These are phyloP conservation scores for Darevskia mixta DNA, from an alignment of 2,797 vertebrate species.

Conservation along the genomic window DNA sequence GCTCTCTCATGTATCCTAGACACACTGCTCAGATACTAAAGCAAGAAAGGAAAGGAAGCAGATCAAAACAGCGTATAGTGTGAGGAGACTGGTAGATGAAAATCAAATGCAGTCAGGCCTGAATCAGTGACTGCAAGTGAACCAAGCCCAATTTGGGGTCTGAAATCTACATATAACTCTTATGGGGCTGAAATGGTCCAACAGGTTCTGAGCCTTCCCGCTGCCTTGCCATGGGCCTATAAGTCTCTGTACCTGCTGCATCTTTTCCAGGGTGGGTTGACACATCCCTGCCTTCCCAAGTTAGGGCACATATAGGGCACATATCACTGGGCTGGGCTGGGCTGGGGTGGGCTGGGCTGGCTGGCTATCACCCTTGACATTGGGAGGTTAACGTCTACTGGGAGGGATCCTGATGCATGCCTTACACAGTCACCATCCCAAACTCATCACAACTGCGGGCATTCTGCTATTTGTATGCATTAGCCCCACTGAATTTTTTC, in stretches of 20 bases:
- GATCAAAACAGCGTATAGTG: neutral
- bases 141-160: neutral
- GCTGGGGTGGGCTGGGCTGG: no score
- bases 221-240: neutral
- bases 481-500: neutral
- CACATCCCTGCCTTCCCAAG: no score
- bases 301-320: neutral
- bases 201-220: neutral
- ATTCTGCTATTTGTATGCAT: neutral
- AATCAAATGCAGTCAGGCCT: neutral
- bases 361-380: neutral
- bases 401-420: neutral
- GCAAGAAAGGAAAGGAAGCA: neutral
- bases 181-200: neutral
- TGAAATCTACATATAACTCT: neutral
- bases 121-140: neutral
- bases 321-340: no score
- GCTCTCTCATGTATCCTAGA: neutral
- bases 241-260: neutral
- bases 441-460: neutral
- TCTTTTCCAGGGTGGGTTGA: neutral
- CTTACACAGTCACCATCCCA: neutral
- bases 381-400: neutral
- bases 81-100: neutral
- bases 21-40: neutral